A percentile compares a stretch with the other conserved stretches of the same genome.
Conservation (phyloP, 1,140 invertebrate genomes). For the Macrocentrus cingulum region DNA sequence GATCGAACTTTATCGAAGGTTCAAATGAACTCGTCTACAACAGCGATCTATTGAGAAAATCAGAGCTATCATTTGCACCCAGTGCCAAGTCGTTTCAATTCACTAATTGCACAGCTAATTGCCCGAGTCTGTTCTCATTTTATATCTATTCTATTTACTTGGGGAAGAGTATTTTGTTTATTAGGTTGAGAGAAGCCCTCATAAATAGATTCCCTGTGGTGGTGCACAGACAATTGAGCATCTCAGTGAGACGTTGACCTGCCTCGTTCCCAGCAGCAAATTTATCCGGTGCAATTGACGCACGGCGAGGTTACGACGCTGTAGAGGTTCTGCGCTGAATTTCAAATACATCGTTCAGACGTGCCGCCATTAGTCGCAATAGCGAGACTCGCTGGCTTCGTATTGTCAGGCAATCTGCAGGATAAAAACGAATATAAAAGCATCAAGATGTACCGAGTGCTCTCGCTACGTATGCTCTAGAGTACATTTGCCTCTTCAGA, state of each 20-base stretch:
- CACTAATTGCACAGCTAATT: neutral
- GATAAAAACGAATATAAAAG: constrained; percentile 1
- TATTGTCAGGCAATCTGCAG: constrained; percentile 24
- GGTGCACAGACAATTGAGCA: neutral
- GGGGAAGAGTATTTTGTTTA: too few species aligned
- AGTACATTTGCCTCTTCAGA: too few species aligned
- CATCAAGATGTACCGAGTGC: too few species aligned
- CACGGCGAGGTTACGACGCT: constrained; percentile 22
- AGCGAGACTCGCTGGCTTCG: constrained; percentile 14
- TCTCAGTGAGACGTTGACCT: constrained; percentile 11
- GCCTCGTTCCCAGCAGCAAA: constrained; percentile 1
- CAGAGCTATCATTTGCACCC: neutral
- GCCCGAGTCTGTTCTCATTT: neutral
- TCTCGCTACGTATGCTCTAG: too few species aligned
- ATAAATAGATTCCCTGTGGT: too few species aligned
- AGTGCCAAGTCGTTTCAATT: neutral
- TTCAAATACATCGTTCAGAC: constrained; percentile 20
- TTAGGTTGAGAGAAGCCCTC: too few species aligned
- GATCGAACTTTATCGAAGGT: constrained; percentile 1
- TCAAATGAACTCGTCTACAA: neutral
- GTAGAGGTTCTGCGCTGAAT: constrained; percentile 23
- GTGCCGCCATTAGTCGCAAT: constrained; percentile 22
- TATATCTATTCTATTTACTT: constrained; percentile 1
- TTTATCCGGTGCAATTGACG: constrained; percentile 23
- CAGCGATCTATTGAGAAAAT: neutral